Conservation (phyloP, 92 coral and sea anemone genomes). For the Porites cylindrica region DNA sequence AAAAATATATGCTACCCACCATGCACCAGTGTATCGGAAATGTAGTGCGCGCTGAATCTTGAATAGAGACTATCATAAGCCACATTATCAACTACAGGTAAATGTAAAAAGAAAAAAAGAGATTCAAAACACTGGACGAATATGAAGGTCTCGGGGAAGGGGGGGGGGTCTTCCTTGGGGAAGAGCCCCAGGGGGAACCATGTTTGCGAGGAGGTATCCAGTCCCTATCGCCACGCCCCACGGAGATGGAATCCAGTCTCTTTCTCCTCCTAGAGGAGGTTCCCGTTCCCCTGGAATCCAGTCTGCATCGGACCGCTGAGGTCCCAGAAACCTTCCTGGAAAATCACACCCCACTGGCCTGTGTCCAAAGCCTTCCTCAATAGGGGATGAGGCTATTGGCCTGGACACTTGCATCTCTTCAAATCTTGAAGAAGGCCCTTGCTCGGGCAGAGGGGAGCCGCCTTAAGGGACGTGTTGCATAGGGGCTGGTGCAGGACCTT, state of each 20-base stretch:
- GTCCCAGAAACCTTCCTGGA: conserved; percentile 83
- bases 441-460: conserved; percentile 84
- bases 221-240: conserved; percentile 84
- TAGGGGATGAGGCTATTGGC: conserved; percentile 77
- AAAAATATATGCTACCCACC: too few relatives aligned
- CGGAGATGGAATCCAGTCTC: conserved; percentile 96
- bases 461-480: conserved; percentile 82
- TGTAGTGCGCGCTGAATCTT: too few relatives aligned
- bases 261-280: conserved; percentile 87
- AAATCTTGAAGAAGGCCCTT: conserved; percentile 84
- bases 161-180: conserved; percentile 77
- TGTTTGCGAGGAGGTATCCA: conserved; percentile 87
- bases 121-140: conserved; percentile 78
- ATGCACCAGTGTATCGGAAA: too few relatives aligned
- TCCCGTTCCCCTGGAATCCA: conserved; percentile 94
- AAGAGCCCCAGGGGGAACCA: conserved; percentile 70
- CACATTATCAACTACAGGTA: too few relatives aligned
- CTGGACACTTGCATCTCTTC: conserved; percentile 83
- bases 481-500: conserved; percentile 84
- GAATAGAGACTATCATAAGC: too few relatives aligned
- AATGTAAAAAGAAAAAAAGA: neutral
- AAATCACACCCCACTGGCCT: conserved; percentile 84
- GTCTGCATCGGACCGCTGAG: conserved; percentile 85
- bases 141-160: conserved; percentile 84
- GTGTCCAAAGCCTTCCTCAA: conserved; percentile 87